phyloP scores from a whole-genome alignment of 2,113 vertebrate species.

The Leptosomus discolor region DNA sequence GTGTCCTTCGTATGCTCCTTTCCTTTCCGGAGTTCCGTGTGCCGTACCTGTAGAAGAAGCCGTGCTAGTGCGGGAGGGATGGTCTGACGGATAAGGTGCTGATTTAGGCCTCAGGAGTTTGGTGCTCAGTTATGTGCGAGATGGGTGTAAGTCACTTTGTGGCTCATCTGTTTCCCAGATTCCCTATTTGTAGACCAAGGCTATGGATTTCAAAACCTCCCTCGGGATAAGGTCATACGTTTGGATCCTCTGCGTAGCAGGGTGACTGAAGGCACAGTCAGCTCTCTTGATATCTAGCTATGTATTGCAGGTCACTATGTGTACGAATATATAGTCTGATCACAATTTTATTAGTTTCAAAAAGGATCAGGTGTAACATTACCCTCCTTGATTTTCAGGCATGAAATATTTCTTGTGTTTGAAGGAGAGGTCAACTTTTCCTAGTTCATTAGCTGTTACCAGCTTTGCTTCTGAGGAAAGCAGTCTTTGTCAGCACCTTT shows the following conservation, averaged over 20 bases:
- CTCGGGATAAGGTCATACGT: neutral
- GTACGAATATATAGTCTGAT: neutral
- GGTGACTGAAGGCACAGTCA: neutral
- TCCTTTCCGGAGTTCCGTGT: neutral
- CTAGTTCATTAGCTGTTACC: neutral
- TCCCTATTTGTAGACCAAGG: neutral
- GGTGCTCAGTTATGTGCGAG: neutral
- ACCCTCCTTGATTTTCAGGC: neutral
- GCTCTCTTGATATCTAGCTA: neutral
- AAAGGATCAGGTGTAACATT: neutral
- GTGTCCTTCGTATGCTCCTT: constrained; percentile 1
- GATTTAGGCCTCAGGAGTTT: neutral
- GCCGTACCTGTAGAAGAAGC: neutral
- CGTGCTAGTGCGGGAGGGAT: neutral
- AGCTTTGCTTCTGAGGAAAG: constrained; percentile 21
- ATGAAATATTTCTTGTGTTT: constrained; percentile 8
- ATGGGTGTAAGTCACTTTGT: neutral
- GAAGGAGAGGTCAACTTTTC: neutral
- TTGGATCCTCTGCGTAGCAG: neutral
- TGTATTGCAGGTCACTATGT: neutral
- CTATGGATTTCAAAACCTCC: neutral
- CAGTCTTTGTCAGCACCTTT: neutral
- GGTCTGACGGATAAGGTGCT: neutral
- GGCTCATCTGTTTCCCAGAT: neutral
- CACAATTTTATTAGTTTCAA: neutral